Base-by-base conservation (phyloP, 1,140 invertebrate genomes). In the Magallana gigas region DNA sequence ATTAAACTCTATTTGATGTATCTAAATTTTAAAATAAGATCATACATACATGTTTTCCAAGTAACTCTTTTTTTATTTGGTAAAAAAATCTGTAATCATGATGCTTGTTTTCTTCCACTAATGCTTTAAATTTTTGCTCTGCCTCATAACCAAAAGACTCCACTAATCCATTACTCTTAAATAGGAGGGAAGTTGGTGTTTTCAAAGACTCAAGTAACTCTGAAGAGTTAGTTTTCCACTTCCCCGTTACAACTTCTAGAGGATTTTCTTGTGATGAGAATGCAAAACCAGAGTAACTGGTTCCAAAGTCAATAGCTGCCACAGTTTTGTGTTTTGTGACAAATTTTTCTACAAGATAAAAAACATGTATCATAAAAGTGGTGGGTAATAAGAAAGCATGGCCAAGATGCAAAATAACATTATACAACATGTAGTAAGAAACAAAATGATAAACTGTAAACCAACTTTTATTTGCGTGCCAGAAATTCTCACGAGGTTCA, bases 261-360 rank as follows among this genome's bases (percentile, higher is more conserved):
- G 18, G 23, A 76, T 29, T 76, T 18, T 36, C 8, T 76, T 3
- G 23, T 12, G 12, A 12, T 12, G 68, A 76, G 36, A 76, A 76
- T 11, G 68, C 68, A 76, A 48, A 76, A 11, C 68, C 68, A 29
- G 68, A 76, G 23, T 76, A 76, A 9, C 23, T 23, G 6, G 68
- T 76, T 29, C 68, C 68, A 76, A 76, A 76, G 68, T 76, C 68
- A 76, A 76, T 12, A 11, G 68, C 68, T 12, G 68, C 68, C 23
- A 76, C 68, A 29, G 36, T 29, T 12, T 23, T 18, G 23, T 48
- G 5, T 48, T 48, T 48, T 48, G 2, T 48, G 36, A 48, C 36
- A 48, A 48, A 48, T 48, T 48, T 48, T 48, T 48, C 36, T 48
- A 48, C 36, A 48, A 48, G 36, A 48, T 5, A 48, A 48, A 48